Conservation (phyloP, 2,888 invertebrate genomes). For the Stramonita haemastoma region DNA sequence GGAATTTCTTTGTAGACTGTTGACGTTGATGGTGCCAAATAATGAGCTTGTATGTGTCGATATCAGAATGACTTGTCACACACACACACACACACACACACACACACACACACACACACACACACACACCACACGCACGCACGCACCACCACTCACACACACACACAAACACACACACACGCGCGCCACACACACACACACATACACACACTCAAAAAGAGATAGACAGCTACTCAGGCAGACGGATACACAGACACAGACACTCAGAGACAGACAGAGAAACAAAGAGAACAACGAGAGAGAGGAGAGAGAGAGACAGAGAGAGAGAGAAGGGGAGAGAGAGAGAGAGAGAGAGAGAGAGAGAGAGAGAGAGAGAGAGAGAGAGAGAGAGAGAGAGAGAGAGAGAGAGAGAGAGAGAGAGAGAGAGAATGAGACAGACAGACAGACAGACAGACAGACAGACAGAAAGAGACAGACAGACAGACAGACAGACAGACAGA, state of each 20-base stretch:
- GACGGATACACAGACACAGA: neutral
- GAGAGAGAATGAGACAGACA: neutral
- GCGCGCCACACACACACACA: no score
- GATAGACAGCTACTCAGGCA: neutral
- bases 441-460: constrained; percentile 11
- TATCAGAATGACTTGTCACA: no score
- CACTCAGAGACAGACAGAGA: neutral
- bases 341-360: neutral
- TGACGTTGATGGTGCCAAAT: no score
- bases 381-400: neutral
- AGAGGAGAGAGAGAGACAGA: neutral
- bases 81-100: neutral
- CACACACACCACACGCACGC: neutral
- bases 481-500: neutral
- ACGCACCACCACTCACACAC: neutral
- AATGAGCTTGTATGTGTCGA: no score
- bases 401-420: neutral
- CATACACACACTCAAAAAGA: neutral
- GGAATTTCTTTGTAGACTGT: no score
- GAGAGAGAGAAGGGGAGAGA: neutral
- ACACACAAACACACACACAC: no score
- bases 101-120: neutral
- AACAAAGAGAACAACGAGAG: neutral
- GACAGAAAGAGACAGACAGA: neutral
- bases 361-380: neutral